Conservation (phyloP, 2,888 invertebrate species). For the Archips crataeganus region DNA sequence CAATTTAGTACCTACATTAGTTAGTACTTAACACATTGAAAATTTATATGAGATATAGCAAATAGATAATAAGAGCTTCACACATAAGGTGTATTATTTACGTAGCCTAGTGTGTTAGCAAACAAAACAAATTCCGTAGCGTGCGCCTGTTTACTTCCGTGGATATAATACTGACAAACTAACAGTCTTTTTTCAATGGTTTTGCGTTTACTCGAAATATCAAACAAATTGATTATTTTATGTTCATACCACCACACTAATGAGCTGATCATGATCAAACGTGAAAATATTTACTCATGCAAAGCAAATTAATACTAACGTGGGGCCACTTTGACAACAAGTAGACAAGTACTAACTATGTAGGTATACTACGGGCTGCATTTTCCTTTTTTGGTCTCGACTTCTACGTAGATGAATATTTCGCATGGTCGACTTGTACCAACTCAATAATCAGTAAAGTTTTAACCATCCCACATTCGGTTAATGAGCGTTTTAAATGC, state of each 20-base stretch:
- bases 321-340: neutral
- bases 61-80: neutral
- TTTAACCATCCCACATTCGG: too few relatives aligned
- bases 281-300: constrained; percentile 17
- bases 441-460: too few relatives aligned
- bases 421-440: too few relatives aligned
- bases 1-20: too few relatives aligned
- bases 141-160: neutral
- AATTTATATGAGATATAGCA: neutral
- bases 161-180: constrained; percentile 2
- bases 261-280: constrained; percentile 1
- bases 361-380: too few relatives aligned
- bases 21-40: too few relatives aligned
- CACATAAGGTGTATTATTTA: neutral
- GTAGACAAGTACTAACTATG: too few relatives aligned
- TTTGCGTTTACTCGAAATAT: constrained; percentile 15
- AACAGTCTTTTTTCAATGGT: neutral
- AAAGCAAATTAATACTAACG: neutral
- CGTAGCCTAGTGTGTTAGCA: neutral
- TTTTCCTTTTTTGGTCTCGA: too few relatives aligned
- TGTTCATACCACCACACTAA: constrained; percentile 8
- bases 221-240: constrained; percentile 11
- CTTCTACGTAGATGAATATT: too few relatives aligned
- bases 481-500: too few relatives aligned
- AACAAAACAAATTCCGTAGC: constrained; percentile 8